These are phyloP conservation scores for Fistularia commersonii DNA, from an alignment of 2,797 vertebrate genomes.

Conservation along the genomic window DNA sequence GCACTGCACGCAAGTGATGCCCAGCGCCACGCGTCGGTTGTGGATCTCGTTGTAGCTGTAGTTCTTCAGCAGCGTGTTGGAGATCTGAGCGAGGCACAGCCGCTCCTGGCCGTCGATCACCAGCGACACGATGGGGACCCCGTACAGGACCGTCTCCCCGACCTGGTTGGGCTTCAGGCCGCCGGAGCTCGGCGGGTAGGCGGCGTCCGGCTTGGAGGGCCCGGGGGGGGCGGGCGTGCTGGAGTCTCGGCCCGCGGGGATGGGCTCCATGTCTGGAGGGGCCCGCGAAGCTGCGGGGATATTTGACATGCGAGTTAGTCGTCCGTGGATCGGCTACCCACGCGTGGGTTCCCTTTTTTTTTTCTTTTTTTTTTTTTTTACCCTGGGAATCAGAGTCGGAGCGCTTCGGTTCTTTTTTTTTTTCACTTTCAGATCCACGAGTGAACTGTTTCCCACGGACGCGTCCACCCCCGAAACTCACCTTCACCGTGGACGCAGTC, in stretches of 20 bases:
- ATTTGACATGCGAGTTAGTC: slow-evolving; percentile 12
- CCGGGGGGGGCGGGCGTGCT: slow-evolving; percentile 87
- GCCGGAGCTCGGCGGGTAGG: slow-evolving; percentile 81
- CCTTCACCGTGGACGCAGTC: slow-evolving; percentile 48
- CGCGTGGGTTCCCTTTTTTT: no score
- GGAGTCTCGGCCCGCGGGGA: slow-evolving; percentile 88
- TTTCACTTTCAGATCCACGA: no score
- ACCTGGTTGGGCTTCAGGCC: slow-evolving; percentile 93
- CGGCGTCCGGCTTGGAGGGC: slow-evolving; percentile 90
- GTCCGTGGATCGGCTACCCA: no score
- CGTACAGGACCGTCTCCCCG: slow-evolving; percentile 92
- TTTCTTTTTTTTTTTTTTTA: no score
- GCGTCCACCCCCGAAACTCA: no score
- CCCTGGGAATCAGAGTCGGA: no score
- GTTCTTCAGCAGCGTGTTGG: slow-evolving; percentile 88
- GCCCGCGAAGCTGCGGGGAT: slow-evolving; percentile 56
- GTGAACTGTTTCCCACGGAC: no score
- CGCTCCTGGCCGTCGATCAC: slow-evolving; percentile 95
- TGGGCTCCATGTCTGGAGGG: slow-evolving; percentile 88
- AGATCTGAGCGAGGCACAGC: slow-evolving; percentile 89
- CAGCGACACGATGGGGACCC: slow-evolving; percentile 92
- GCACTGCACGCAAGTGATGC: slow-evolving; percentile 91
- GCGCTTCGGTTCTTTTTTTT: no score
- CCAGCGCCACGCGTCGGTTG: slow-evolving; percentile 86
- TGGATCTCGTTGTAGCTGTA: slow-evolving; percentile 95